Percentiles rank a stretch among this genome's conserved stretches.
Conservation (phyloP, 2,797 vertebrate genomes). For the Silurus aristotelis region DNA sequence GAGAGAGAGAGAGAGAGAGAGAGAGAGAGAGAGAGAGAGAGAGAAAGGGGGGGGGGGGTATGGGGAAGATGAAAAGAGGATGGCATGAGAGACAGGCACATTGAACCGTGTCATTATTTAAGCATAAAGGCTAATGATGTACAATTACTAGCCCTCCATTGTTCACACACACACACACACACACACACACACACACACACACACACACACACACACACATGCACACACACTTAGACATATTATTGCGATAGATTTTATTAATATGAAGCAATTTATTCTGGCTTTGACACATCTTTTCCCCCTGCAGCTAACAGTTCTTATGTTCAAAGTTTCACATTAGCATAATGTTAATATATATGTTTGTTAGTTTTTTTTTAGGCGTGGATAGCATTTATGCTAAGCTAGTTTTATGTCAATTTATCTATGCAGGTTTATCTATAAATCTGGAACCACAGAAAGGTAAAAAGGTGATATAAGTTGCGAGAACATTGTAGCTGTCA, state of each 20-base stretch:
- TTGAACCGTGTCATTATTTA: constrained; percentile 29
- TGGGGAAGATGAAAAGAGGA: not conserved
- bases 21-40: not conserved
- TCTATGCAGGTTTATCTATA: not conserved
- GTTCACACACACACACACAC: not conserved
- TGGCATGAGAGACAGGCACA: constrained; percentile 24
- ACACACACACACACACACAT: not conserved
- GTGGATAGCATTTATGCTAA: not conserved
- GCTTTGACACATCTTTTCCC: constrained; percentile 8
- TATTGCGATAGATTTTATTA: constrained; percentile 28
- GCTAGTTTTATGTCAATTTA: not conserved
- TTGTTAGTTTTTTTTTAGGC: not conserved
- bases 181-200: not conserved
- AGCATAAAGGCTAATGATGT: constrained; percentile 11
- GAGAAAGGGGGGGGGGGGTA: not conserved
- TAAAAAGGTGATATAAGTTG: not conserved
- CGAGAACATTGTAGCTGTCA: too few relatives aligned
- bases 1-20: constrained; percentile 18
- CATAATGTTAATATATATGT: constrained; percentile 4
- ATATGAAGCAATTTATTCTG: constrained; percentile 28
- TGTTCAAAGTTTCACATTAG: constrained; percentile 16
- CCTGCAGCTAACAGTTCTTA: not conserved
- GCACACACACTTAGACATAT: constrained; percentile 10
- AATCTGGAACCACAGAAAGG: not conserved
- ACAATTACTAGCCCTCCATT: not conserved